These are phyloP conservation scores for Priapulus caudatus DNA, from an alignment of 2,888 invertebrate genomes.

Conservation along the genomic window DNA sequence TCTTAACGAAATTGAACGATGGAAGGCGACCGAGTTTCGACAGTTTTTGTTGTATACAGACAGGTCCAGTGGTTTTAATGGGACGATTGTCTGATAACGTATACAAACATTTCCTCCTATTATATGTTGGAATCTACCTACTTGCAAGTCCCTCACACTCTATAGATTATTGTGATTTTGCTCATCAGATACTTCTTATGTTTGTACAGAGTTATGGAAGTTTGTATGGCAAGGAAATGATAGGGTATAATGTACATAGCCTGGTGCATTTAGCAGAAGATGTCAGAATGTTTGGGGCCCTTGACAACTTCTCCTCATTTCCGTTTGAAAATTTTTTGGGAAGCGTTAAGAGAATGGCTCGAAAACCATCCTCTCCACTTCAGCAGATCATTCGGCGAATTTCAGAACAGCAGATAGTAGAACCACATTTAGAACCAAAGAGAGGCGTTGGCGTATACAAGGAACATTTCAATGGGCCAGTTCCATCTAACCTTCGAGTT, in stretches of 20 bases:
- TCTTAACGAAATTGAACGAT: conserved; percentile 23
- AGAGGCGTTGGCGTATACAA: too few species aligned
- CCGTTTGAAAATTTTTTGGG: conserved; percentile 34
- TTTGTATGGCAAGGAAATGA: conserved; percentile 29
- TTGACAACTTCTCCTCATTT: conserved; percentile 31
- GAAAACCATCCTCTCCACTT: too few species aligned
- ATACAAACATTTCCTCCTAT: too few species aligned
- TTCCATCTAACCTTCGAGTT: too few species aligned
- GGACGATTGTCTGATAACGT: too few species aligned
- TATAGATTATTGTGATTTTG: conserved; percentile 20
- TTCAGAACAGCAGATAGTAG: too few species aligned
- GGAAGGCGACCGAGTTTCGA: conserved; percentile 30
- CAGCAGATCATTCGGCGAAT: too few species aligned
- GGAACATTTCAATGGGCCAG: too few species aligned
- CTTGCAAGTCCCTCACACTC: conserved; percentile 21
- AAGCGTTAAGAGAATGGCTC: too few species aligned
- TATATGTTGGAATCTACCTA: conserved; percentile 21
- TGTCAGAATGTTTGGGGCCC: conserved; percentile 27
- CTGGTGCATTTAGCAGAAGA: conserved; percentile 33
- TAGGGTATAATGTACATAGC: conserved; percentile 36
- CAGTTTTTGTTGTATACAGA: conserved; percentile 26
- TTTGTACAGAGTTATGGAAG: conserved; percentile 26
- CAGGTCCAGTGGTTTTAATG: too few species aligned
- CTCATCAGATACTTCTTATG: conserved; percentile 19
- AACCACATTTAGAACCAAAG: too few species aligned